Conservation (phyloP, 1,140 invertebrate genomes). For the Drosophila elegans region DNA sequence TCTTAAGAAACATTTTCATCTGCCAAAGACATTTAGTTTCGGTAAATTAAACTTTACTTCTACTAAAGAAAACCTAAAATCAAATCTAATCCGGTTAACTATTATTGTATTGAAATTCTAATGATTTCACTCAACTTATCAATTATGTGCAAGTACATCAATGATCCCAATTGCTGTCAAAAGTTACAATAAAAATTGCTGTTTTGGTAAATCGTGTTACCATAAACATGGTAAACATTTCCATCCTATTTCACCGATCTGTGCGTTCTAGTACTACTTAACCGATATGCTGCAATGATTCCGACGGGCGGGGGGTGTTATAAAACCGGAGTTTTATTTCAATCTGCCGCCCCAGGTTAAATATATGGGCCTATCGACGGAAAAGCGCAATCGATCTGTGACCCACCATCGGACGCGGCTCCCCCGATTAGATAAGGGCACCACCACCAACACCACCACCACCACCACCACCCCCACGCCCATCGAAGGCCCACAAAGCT, state of each 20-base stretch:
- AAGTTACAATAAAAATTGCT: constrained; percentile 74
- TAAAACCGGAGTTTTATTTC: constrained; percentile 79
- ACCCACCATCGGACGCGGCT: constrained; percentile 57
- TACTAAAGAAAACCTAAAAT: too few species aligned
- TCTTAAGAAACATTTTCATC: too few species aligned
- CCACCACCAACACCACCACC: constrained; percentile 5
- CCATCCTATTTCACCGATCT: constrained; percentile 24
- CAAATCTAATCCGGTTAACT: too few species aligned
- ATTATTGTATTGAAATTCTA: too few species aligned
- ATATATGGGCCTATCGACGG: constrained; percentile 71
- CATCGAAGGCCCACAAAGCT: constrained; percentile 3
- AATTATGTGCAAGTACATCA: neutral
- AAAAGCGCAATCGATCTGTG: constrained; percentile 67
- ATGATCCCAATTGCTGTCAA: constrained; percentile 32
- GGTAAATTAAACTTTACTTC: too few species aligned
- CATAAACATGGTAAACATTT: constrained; percentile 61
- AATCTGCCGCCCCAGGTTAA: constrained; percentile 75
- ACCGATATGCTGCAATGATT: constrained; percentile 32
- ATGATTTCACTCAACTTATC: too few species aligned
- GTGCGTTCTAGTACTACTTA: constrained; percentile 27
- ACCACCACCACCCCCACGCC: neutral
- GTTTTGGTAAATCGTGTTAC: constrained; percentile 56
- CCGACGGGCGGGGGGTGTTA: constrained; percentile 29
- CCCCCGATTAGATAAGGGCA: constrained; percentile 66
- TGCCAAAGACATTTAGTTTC: too few species aligned